Base-by-base conservation (phyloP, 1,140 invertebrate genomes). In the Lysiphlebus fabarum region DNA sequence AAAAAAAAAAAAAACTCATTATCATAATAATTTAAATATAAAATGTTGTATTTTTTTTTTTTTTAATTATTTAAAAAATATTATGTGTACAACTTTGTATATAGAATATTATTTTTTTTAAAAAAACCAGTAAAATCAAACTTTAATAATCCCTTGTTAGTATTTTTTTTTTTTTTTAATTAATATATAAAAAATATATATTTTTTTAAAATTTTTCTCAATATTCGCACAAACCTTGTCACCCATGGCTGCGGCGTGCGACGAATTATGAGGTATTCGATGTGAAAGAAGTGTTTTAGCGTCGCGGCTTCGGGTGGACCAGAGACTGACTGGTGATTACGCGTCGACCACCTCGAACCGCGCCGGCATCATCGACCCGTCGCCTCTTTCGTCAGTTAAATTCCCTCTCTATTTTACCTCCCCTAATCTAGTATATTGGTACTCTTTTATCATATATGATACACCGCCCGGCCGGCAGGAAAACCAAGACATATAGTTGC, bases 351-450 rank as follows among this genome's bases (percentile, higher is more conserved):
- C 53, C 49, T 54, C 51, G 71, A 67, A 73, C 70, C 74, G 69
- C 73, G 69, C 74, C 74, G 75, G 75, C 76, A 77, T 75, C 75
- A 78, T 77, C 76, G 76, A 77, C 72, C 76, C 72, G 70, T 70
- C 56, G 49, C 55, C 38, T 38, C 43, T 14, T 43, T 50, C 8
- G 45, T 53, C 55, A 50, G n/a, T 33, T 38, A 34, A 59, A 65
- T 44, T 54, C 42, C 58, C 26, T 53, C 10, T n/a, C 36, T 45
- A 40, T 14, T 62, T 65, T 61, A 63, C 69, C 65, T 53, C 67
- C 57, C 54, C 26, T 58, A 14, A 26, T 26, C 11, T 41, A 37
- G 47, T n/a, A n/a, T n/a, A n/a, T n/a, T n/a, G n/a, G n/a, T 34
- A 26, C 48, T 11, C 48, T 50, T 8, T 37, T 6, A 9, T n/a